A percentile compares a stretch with the other conserved stretches of the same genome.
phyloP scores from a whole-genome alignment of 2,113 vertebrate genomes.

The Podarcis cretensis region DNA sequence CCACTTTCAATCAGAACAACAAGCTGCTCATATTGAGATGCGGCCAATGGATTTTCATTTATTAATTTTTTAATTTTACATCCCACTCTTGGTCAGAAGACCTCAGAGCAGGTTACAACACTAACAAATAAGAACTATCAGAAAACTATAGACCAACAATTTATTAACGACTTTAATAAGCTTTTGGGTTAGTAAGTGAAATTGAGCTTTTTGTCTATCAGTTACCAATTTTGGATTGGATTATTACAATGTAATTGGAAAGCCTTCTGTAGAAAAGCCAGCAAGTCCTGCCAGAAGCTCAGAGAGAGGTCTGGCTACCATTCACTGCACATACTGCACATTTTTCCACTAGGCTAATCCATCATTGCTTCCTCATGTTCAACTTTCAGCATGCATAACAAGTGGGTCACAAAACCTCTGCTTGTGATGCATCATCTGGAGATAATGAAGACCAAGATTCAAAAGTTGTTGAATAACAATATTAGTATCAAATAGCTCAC shows the following conservation, averaged over 20 bases:
- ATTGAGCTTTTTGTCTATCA: not conserved
- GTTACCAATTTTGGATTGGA: not conserved
- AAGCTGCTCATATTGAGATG: not conserved
- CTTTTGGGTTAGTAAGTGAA: not conserved
- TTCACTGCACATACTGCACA: not conserved
- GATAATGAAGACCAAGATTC: not conserved
- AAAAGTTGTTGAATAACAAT: not conserved
- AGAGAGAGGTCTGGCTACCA: not conserved
- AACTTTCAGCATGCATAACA: not conserved
- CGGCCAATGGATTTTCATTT: not conserved
- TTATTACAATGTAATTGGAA: not conserved
- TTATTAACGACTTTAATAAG: no score
- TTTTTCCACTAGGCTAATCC: not conserved
- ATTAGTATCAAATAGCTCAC: not conserved
- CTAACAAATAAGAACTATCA: no score
- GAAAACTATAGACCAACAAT: no score
- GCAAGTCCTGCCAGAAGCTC: not conserved
- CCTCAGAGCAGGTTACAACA: no score
- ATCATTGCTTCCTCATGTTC: not conserved
- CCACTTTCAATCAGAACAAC: not conserved
- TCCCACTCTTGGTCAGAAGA: no score
- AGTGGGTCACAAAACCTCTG: not conserved
- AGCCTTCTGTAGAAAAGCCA: not conserved
- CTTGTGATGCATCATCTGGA: not conserved
- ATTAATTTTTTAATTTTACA: no score